A percentile compares a stretch with the other conserved stretches of the same genome.
Evolutionary conservation across 2,888 invertebrate genomes (phyloP).

Genomic region (Charanyca ferruginea): DNA sequence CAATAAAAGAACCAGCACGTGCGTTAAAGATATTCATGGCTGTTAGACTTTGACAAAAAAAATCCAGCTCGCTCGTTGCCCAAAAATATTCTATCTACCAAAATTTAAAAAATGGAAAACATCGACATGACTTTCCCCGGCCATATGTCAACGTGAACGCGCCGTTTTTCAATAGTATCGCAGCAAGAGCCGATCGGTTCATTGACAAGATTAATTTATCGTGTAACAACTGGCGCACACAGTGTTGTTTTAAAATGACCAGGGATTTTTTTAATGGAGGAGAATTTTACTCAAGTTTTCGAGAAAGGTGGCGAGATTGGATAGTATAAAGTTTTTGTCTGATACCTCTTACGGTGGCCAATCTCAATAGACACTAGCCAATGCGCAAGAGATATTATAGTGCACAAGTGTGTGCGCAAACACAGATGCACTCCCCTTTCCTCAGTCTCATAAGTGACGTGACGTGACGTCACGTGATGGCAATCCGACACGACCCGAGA

Average conservation of each 20-base stretch:
- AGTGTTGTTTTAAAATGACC: slow-evolving; percentile 60
- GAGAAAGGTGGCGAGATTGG: background rate
- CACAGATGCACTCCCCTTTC: too few relatives aligned
- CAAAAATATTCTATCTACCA: slow-evolving; percentile 51
- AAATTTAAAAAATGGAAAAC: slow-evolving; percentile 63
- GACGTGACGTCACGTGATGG: too few relatives aligned
- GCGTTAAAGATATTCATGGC: slow-evolving; percentile 26
- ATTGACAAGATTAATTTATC: slow-evolving; percentile 85
- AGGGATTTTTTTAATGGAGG: slow-evolving; percentile 34
- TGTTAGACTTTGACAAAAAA: slow-evolving; percentile 26
- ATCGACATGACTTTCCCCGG: slow-evolving; percentile 61
- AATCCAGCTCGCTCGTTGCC: slow-evolving; percentile 9
- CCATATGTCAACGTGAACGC: slow-evolving; percentile 73
- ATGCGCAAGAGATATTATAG: too few relatives aligned
- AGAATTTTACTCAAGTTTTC: slow-evolving; percentile 22
- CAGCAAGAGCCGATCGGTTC: slow-evolving; percentile 74
- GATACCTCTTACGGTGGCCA: too few relatives aligned
- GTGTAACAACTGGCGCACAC: slow-evolving; percentile 80
- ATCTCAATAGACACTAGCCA: too few relatives aligned
- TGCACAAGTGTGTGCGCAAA: too few relatives aligned
- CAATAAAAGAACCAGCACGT: slow-evolving; percentile 19
- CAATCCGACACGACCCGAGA: too few relatives aligned
- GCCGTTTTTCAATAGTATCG: slow-evolving; percentile 80
- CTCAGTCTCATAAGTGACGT: too few relatives aligned
- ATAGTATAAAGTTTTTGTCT: background rate